A percentile compares a stretch with the other conserved stretches of the same genome.
phyloP scores from a whole-genome alignment of 2,113 vertebrate genomes.

The Indicator indicator region DNA sequence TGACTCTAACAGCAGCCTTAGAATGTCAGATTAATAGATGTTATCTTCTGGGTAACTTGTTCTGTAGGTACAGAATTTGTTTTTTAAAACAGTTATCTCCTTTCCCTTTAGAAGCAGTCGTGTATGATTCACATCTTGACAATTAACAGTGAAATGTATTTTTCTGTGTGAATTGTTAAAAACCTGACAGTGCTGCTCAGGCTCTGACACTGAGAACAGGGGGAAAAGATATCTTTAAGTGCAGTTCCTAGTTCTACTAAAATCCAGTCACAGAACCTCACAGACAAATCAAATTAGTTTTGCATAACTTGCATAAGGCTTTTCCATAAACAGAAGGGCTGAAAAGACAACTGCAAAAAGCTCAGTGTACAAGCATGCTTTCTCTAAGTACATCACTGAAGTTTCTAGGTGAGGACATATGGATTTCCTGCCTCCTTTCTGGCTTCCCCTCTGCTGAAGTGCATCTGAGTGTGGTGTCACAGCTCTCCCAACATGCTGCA shows the following conservation, averaged over 20 bases:
- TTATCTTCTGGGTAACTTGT: neutral
- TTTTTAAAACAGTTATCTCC: neutral
- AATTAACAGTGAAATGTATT: neutral
- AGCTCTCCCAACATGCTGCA: neutral
- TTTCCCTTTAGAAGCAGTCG: neutral
- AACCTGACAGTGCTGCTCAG: neutral
- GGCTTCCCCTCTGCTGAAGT: neutral
- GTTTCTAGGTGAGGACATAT: neutral
- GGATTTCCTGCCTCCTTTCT: neutral
- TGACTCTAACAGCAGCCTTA: neutral
- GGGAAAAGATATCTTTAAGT: neutral
- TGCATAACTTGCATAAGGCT: neutral
- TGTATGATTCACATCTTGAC: neutral
- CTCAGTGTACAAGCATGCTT: neutral
- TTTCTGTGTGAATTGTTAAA: neutral
- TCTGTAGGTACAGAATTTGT: neutral
- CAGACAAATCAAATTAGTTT: neutral
- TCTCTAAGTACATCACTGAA: neutral
- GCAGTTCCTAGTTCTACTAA: neutral
- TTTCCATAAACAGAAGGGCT: neutral
- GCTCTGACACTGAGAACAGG: neutral
- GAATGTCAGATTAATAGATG: neutral
- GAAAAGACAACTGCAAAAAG: neutral
- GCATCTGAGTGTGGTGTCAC: neutral
- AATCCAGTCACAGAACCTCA: neutral